Evolutionary conservation across 2,888 invertebrate genomes (phyloP), one percentile per base, ranked within the genome.

Genomic region (Hedychridium roseum): DNA sequence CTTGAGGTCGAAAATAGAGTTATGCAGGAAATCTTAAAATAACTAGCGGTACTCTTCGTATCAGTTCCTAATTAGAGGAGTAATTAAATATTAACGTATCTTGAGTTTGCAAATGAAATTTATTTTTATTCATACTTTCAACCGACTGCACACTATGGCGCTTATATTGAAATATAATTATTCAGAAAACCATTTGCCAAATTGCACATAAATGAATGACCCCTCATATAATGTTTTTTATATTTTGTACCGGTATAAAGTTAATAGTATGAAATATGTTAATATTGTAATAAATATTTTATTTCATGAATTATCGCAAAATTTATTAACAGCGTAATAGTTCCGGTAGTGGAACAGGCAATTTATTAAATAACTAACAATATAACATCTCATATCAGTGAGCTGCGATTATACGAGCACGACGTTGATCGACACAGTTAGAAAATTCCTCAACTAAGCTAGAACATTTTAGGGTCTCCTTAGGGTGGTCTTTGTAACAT

Each of bases 401-500:
- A 27, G 71, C 67, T 37, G 73, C 76, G 50, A 82, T 75, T 41
- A 80, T 66, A 4, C 72, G 71, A n/a, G 82, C 77, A 46, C 86
- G 82, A 61, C 83, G 82, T 60, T 80, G 71, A 69, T 84, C 85
- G 11, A 87, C 86, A 65, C 87, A 87, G 59, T 82, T 81, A 39
- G 83, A 81, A 73, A 87, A 87, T 50, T 82, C 82, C 65, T 83
- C 79, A 1, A 87, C 86, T 65, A 85, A 80, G 53, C 81, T 81
- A 1, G 85, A 80, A 77, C 87, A 88, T 49, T 81, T 81, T 48
- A 88, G 79, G 9, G 84, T 83, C 69, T 85, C 83, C 36, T 81
- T 82, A 3, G 84, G 82, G 80, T 87, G 71, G 3, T 82, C 76
- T 60, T 82, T 82, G 64, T 86, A 87, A 66, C 88, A 88, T 52